Evolutionary conservation across 2,888 invertebrate genomes (phyloP), one percentile per base, ranked within the genome.

Genomic region (Trichopria drosophilae): DNA sequence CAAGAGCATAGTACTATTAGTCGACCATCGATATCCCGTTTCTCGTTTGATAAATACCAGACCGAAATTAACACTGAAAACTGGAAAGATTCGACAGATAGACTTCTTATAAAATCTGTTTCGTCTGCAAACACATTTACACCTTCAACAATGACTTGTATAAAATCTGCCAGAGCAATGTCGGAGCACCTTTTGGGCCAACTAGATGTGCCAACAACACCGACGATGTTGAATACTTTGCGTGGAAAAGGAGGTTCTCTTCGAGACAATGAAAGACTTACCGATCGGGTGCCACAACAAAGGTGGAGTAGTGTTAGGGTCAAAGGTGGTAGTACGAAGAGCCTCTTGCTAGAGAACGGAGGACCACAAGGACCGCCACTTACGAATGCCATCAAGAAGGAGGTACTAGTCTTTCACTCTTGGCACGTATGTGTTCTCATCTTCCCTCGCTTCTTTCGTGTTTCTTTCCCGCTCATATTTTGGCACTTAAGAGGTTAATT

Each of bases 131-230:
- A 71, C 63, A 69, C 72, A 62, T 65, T 72, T 53, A 65, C 66
- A 13, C 66, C 68, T 13, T 61, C 63, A 29, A 68, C 71, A 13
- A 72, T 73, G 74, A 71, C 72, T 23, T 73, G 71, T 59, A 68
- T 74, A 41, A 75, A 73, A 63, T 73, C 73, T 54, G 70, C 74
- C 53, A 60, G 71, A 62, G 66, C 70, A 51, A 70, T 71, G 69
- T 73, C 75, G 63, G 73, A 73, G 64, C 72, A 75, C 63, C 72
- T 73, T 56, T 53, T 75, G 62, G 73, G 69, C 50, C 74, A 72
- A 52, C 58, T 65, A 23, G 72, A 72, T 15, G 56, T 62, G 5
- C 58, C 57, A 23, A 58, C 53, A 3, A 41, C 48, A 16, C 63
- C 66, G 1, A 41, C 65, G 3, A 64, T 71, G 6, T 46, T 69